Percentiles rank a stretch among this genome's conserved stretches.
Conservation (phyloP, 2,113 vertebrate genomes). For the Balaenoptera acutorostrata region DNA sequence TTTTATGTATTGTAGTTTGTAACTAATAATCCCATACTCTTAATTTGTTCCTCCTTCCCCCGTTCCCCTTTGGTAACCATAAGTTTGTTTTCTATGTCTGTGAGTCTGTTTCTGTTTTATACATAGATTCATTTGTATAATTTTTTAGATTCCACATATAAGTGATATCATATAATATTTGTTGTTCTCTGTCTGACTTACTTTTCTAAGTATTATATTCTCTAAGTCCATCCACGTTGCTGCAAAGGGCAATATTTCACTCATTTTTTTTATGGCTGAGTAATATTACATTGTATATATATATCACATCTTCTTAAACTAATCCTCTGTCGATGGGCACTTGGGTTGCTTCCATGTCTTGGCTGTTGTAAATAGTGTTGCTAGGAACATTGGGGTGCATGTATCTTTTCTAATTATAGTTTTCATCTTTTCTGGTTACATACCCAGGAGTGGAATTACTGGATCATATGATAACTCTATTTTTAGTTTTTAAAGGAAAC, state of each 20-base stretch:
- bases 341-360: not conserved
- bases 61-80: not conserved
- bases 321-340: not conserved
- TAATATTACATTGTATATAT: not conserved
- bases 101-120: not conserved
- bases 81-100: not conserved
- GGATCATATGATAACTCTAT: not conserved
- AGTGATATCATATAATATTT: not conserved
- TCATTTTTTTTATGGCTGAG: not conserved
- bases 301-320: not conserved
- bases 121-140: not conserved
- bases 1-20: not conserved
- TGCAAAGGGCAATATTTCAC: not conserved
- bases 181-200: not conserved
- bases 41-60: not conserved
- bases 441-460: not conserved
- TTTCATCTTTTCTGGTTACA: not conserved
- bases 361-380: not conserved
- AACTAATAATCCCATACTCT: not conserved
- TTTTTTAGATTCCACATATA: not conserved
- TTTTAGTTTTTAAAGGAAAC: not conserved
- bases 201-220: not conserved
- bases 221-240: not conserved
- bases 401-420: not conserved
- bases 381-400: not conserved